Percentiles rank a stretch among this genome's conserved stretches.
Evolutionary conservation across 1,140 invertebrate genomes (phyloP).

Genomic region (Ceratina australensis): DNA sequence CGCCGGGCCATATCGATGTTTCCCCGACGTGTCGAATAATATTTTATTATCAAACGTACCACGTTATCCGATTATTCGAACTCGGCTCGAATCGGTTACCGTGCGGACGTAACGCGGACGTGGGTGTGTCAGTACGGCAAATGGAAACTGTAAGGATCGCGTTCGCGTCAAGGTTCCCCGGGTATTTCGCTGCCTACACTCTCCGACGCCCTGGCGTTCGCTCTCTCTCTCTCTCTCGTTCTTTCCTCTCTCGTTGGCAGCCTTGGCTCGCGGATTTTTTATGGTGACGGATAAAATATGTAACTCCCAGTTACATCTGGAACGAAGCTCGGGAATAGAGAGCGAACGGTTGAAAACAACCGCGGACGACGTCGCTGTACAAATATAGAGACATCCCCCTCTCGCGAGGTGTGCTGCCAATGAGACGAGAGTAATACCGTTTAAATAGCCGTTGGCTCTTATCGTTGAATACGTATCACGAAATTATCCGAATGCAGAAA

Average conservation of each 20-base stretch:
- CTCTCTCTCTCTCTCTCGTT: not conserved
- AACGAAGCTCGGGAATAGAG: conserved; percentile 35
- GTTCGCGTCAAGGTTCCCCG: conserved; percentile 30
- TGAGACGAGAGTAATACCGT: not conserved
- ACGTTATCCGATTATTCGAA: conserved; percentile 57
- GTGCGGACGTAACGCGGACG: conserved; percentile 45
- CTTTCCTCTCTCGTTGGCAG: conserved; percentile 21
- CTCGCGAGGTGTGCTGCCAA: not conserved
- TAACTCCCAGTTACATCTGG: conserved; percentile 47
- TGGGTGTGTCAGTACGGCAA: conserved; percentile 48
- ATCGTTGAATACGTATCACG: conserved; percentile 34
- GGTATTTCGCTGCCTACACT: conserved; percentile 38
- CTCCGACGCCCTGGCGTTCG: not conserved
- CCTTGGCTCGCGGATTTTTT: conserved; percentile 57
- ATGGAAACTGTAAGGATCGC: conserved; percentile 36
- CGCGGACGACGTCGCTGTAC: conserved; percentile 30
- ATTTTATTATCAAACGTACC: conserved; percentile 57
- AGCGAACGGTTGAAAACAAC: conserved; percentile 10
- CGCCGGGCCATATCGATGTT: not conserved
- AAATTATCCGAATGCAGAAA: conserved; percentile 19
- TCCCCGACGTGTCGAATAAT: conserved; percentile 31
- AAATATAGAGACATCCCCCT: conserved; percentile 35
- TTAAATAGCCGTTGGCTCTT: not conserved
- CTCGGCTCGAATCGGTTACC: conserved; percentile 28
- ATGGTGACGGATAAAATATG: conserved; percentile 55